These are phyloP conservation scores for Nowickia ferox DNA, from an alignment of 2,888 invertebrate genomes.

Conservation along the genomic window DNA sequence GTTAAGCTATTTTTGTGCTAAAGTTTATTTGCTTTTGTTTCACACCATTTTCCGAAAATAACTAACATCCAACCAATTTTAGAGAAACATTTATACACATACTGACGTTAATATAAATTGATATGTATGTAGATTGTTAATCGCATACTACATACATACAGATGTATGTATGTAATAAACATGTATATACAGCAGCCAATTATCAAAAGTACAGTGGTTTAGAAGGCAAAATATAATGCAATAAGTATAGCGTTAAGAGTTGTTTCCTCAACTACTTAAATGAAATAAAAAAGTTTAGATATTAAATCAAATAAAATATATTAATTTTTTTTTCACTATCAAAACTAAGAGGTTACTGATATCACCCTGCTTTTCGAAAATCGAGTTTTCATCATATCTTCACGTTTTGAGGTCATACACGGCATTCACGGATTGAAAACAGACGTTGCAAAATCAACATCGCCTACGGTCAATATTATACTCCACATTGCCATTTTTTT, in stretches of 20 bases:
- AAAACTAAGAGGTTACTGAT: too few relatives aligned
- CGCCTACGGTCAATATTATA: too few relatives aligned
- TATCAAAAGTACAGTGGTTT: neutral
- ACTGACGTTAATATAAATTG: neutral
- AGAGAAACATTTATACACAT: slow-evolving; percentile 1
- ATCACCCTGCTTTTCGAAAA: too few relatives aligned
- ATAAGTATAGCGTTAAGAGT: neutral
- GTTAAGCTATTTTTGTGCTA: slow-evolving; percentile 24
- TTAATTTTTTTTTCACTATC: too few relatives aligned
- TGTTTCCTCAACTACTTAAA: too few relatives aligned
- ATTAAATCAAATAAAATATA: too few relatives aligned
- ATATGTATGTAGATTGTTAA: slow-evolving; percentile 26
- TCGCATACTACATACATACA: neutral
- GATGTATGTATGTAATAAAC: neutral
- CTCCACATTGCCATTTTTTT: too few relatives aligned
- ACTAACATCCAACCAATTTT: slow-evolving; percentile 21
- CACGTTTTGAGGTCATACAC: too few relatives aligned
- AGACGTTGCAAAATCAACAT: too few relatives aligned
- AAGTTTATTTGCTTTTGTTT: slow-evolving; percentile 34
- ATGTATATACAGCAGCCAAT: neutral
- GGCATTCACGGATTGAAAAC: too few relatives aligned
- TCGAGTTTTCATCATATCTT: too few relatives aligned
- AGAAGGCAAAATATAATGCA: neutral
- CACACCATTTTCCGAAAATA: slow-evolving; percentile 16
- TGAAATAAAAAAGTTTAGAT: too few relatives aligned